Base-by-base conservation (phyloP, 2,797 vertebrate genomes). In the Microchirus variegatus region DNA sequence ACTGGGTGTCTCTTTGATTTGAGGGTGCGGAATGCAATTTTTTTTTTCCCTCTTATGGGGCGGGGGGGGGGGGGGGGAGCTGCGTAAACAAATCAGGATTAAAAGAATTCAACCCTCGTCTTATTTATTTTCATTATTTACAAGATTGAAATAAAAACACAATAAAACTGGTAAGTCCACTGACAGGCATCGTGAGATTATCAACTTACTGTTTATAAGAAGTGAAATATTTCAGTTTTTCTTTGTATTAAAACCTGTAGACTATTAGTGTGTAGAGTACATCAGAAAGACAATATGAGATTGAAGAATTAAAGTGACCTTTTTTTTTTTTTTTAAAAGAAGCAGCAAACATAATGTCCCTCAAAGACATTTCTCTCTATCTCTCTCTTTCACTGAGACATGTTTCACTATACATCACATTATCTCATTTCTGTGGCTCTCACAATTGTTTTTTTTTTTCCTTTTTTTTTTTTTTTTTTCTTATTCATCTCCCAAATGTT, bases 241-340 rank as follows among this genome's bases (percentile, higher is more conserved):
- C 80, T 80, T 66, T 77, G 18, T 67, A 82, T 72, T 53, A 70
- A 70, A 80, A 77, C 51, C 62, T 72, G 71, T 15, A 74, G 76
- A 80, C 56, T 69, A 77, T 78, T 54, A 60, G 63, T 66, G 75
- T 83, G 70, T 75, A 11, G 75, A 74, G 69, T 70, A 85, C 53
- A 84, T 77, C 65, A 81, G 80, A 86, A 87, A 85, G 78, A 83
- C 68, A 84, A 83, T 60, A 82, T 86, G 90, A 89, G 82, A 84
- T 57, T 85, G 82, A 90, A 91, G 77, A 84, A 89, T 90, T 93
- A 94, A 94, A 93, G 92, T 94, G 92, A 93, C 91, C 79, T 90
- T 92, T 90, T 22, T 22, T 22, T 90, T 92, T 90, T 22, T 22
- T 22, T 5, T 31, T 81, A 77, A 83, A 93, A 92, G 87, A 91